These are phyloP conservation scores for Anolis apletophallus DNA, from an alignment of 2,797 vertebrate species.

Conservation along the genomic window DNA sequence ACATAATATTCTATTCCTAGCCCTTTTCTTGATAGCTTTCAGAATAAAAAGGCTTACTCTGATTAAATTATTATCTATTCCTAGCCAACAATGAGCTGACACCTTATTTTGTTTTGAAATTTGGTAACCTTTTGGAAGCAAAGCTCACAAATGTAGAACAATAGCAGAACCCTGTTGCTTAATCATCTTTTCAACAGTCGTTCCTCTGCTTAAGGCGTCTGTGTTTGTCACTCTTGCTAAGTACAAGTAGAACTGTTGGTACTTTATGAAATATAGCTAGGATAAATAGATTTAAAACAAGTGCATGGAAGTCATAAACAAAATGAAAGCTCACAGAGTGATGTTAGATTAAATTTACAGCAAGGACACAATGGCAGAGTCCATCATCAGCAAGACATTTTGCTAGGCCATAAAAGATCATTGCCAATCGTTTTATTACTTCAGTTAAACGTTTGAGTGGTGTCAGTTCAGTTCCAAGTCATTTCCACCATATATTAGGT, in stretches of 20 bases:
- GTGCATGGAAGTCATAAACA: background rate
- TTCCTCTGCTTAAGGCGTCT: background rate
- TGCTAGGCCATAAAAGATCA: background rate
- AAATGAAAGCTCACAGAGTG: background rate
- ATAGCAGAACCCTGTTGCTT: background rate
- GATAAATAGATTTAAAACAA: background rate
- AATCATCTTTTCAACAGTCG: background rate
- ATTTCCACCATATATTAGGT: constrained; percentile 1
- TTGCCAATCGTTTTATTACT: background rate
- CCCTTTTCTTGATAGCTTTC: too few relatives aligned
- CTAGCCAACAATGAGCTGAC: too few relatives aligned
- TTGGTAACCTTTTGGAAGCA: too few relatives aligned
- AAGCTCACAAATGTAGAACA: background rate
- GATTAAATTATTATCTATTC: too few relatives aligned
- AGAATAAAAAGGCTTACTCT: too few relatives aligned
- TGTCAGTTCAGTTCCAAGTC: background rate
- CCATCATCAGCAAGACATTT: background rate
- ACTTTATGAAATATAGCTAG: background rate
- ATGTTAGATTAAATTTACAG: background rate
- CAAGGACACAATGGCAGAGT: background rate
- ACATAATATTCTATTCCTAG: too few relatives aligned
- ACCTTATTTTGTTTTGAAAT: too few relatives aligned
- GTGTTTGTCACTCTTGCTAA: background rate
- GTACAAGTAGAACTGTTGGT: background rate
- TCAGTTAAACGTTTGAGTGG: background rate